Percentiles rank a stretch among this genome's conserved stretches.
phyloP scores from a whole-genome alignment of 2,888 invertebrate genomes.

The Bugula neritina region DNA sequence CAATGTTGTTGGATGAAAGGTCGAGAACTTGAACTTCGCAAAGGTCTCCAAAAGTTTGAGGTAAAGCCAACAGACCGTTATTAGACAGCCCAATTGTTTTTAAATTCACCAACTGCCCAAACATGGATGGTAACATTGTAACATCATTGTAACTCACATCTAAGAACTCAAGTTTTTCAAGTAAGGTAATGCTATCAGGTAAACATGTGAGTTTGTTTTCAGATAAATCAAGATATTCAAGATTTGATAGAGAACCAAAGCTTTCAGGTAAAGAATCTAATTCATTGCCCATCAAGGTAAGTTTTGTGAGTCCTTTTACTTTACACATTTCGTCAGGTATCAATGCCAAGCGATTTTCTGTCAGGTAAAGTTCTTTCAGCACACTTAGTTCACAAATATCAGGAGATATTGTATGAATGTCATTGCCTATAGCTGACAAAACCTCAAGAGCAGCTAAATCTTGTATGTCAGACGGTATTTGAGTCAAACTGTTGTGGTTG shows the following conservation, averaged over 20 bases:
- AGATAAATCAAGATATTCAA: conserved; percentile 35
- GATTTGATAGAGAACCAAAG: conserved; percentile 23
- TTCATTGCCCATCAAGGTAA: background rate
- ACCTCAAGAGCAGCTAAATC: background rate
- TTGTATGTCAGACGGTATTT: background rate
- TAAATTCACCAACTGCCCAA: conserved; percentile 27
- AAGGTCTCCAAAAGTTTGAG: background rate
- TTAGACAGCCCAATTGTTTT: background rate
- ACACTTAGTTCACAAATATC: background rate
- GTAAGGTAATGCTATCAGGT: conserved; percentile 36
- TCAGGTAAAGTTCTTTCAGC: conserved; percentile 36
- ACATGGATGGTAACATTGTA: conserved; percentile 34
- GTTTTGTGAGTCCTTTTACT: conserved; percentile 32
- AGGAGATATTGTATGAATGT: background rate
- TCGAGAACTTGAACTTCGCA: background rate
- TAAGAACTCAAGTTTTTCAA: conserved; percentile 35
- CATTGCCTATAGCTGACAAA: conserved; percentile 9
- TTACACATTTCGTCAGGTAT: conserved; percentile 40
- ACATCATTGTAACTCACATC: conserved; percentile 38
- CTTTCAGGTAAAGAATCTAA: background rate
- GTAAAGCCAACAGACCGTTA: background rate
- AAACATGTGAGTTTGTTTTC: conserved; percentile 34
- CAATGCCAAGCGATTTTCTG: conserved; percentile 40
- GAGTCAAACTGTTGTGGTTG: conserved; percentile 16
- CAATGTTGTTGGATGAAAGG: background rate